Conservation (phyloP, 2,888 invertebrate genomes). For the Heteropelma amictum region DNA sequence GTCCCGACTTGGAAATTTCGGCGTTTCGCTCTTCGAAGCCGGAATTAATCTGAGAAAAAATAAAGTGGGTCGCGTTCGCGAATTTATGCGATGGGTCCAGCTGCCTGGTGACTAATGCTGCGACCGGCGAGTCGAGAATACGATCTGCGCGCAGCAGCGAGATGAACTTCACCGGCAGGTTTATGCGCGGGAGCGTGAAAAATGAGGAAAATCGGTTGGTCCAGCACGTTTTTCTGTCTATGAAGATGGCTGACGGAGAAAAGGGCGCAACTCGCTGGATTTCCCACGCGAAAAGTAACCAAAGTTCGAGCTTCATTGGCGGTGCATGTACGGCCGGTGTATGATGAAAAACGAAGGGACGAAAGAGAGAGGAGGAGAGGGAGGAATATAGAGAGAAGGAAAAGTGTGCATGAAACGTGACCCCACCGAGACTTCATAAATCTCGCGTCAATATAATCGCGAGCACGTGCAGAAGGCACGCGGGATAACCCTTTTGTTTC, state of each 20-base stretch:
- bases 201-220: conserved; percentile 42
- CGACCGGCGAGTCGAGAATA: not conserved
- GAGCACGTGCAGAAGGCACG: conserved; percentile 58
- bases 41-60: too few relatives aligned
- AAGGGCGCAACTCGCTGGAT: not conserved
- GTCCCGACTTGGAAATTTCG: too few relatives aligned
- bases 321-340: not conserved
- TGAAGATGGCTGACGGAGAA: not conserved
- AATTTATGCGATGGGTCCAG: not conserved
- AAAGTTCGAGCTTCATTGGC: too few relatives aligned
- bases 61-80: not conserved
- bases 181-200: conserved; percentile 41
- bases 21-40: too few relatives aligned
- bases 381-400: too few relatives aligned
- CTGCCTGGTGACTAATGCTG: not conserved
- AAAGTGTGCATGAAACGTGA: conserved; percentile 64
- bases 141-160: not conserved
- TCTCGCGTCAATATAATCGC: conserved; percentile 66
- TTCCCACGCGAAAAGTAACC: not conserved
- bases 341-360: not conserved
- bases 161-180: conserved; percentile 33
- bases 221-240: conserved; percentile 25
- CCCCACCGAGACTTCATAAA: conserved; percentile 67
- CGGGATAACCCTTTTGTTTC: conserved; percentile 43
- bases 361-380: not conserved